Conservation (phyloP, 2,113 vertebrate genomes). For the Etheostoma spectabile region DNA sequence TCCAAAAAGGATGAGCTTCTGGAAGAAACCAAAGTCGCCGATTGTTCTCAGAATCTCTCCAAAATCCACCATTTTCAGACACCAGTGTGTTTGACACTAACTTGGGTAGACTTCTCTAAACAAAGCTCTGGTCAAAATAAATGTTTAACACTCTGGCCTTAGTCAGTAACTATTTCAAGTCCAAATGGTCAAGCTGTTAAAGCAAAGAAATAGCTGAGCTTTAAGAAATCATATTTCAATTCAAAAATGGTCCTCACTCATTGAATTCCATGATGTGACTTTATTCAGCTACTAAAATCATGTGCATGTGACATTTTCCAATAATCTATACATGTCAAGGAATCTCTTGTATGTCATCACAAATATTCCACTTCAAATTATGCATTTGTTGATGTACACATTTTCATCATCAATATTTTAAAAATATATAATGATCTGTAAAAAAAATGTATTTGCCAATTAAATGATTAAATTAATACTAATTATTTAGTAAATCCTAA, state of each 20-base stretch:
- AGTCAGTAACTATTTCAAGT: slow-evolving; percentile 5
- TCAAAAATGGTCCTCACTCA: background rate
- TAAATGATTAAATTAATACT: slow-evolving; percentile 46
- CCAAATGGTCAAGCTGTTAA: background rate
- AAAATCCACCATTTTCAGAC: slow-evolving; percentile 72
- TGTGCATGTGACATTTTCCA: slow-evolving; percentile 58
- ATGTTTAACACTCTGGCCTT: slow-evolving; percentile 60
- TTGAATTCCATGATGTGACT: slow-evolving; percentile 66
- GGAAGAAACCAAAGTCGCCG: slow-evolving; percentile 86
- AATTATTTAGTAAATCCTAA: slow-evolving; percentile 27
- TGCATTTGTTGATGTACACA: slow-evolving; percentile 36
- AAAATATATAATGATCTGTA: slow-evolving; percentile 53
- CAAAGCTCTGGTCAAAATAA: slow-evolving; percentile 13
- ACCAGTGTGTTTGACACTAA: background rate
- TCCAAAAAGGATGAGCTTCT: slow-evolving; percentile 79
- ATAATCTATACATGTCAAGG: slow-evolving; percentile 48
- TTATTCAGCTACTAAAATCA: slow-evolving; percentile 76
- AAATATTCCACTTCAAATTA: slow-evolving; percentile 55
- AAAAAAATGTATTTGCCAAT: slow-evolving; percentile 42
- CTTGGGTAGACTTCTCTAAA: background rate
- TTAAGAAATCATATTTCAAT: slow-evolving; percentile 1
- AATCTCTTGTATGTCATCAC: slow-evolving; percentile 49
- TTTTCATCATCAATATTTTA: slow-evolving; percentile 43
- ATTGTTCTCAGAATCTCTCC: slow-evolving; percentile 81
- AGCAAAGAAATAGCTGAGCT: background rate